Evolutionary conservation across 2,797 vertebrate species (phyloP).

Genomic region (Sebastes steindachneri): DNA sequence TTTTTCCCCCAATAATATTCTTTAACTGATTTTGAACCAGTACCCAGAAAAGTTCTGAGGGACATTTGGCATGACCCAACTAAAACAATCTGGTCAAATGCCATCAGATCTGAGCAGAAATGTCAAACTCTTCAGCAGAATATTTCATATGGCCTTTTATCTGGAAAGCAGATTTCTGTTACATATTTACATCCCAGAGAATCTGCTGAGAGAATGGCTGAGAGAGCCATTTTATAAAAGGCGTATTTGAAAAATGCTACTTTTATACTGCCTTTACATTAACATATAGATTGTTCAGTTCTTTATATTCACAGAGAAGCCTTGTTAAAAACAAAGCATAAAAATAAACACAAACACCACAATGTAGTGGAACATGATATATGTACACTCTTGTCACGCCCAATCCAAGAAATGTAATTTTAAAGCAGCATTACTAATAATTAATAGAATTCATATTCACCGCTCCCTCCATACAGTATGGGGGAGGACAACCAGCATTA

Average conservation of each 20-base stretch:
- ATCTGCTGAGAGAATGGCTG: not conserved
- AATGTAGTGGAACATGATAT: not conserved
- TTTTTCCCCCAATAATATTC: not conserved
- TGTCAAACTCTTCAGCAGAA: slow-evolving; percentile 55
- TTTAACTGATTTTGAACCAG: not conserved
- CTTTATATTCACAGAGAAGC: not conserved
- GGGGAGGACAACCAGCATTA: not conserved
- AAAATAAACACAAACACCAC: not conserved
- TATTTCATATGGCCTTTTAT: slow-evolving; percentile 43
- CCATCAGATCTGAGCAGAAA: slow-evolving; percentile 43
- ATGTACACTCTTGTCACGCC: not conserved
- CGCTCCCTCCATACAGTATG: not conserved
- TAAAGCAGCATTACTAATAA: not conserved
- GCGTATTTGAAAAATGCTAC: not conserved
- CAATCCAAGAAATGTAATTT: not conserved
- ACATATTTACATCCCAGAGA: not conserved
- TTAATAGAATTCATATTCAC: not conserved
- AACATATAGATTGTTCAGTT: not conserved
- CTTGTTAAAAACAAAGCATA: not conserved
- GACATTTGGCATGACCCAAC: slow-evolving; percentile 31
- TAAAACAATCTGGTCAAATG: slow-evolving; percentile 24
- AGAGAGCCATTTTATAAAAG: not conserved
- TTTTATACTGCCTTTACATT: not conserved
- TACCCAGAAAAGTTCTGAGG: slow-evolving; percentile 3
- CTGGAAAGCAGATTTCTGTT: slow-evolving; percentile 29